Percentiles rank a stretch among this genome's conserved stretches.
These are phyloP conservation scores for Zaprionus tsacasi DNA, from an alignment of 1,140 invertebrate genomes.

Conservation along the genomic window DNA sequence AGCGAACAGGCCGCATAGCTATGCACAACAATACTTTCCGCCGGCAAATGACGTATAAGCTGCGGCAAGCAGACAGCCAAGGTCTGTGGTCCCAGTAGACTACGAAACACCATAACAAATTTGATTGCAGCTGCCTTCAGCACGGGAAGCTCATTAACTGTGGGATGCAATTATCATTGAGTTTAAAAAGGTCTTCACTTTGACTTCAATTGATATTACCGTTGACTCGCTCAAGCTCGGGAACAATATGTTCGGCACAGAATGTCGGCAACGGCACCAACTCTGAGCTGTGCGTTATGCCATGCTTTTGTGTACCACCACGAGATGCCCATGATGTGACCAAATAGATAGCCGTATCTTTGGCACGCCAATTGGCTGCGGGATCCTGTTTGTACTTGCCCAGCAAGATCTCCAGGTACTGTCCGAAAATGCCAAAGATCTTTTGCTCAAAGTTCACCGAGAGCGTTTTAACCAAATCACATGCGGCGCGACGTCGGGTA, in stretches of 20 bases:
- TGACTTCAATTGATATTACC: slow-evolving; percentile 59
- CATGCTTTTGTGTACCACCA: slow-evolving; percentile 95
- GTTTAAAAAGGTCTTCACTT: not conserved
- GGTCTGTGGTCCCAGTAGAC: slow-evolving; percentile 92
- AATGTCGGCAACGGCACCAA: slow-evolving; percentile 96
- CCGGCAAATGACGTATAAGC: slow-evolving; percentile 89
- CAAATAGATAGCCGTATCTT: slow-evolving; percentile 98
- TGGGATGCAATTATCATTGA: slow-evolving; percentile 78
- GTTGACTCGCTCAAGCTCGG: slow-evolving; percentile 91
- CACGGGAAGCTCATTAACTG: slow-evolving; percentile 93
- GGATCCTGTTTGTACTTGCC: slow-evolving; percentile 91
- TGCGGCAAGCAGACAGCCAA: slow-evolving; percentile 90
- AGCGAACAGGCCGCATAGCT: slow-evolving; percentile 96
- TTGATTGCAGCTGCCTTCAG: slow-evolving; percentile 98
- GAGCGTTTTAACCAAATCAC: slow-evolving; percentile 96
- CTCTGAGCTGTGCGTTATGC: slow-evolving; percentile 95
- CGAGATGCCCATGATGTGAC: slow-evolving; percentile 97
- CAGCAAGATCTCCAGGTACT: slow-evolving; percentile 94
- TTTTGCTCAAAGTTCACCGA: slow-evolving; percentile 95
- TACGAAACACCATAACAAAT: slow-evolving; percentile 97
- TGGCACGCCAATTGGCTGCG: slow-evolving; percentile 93
- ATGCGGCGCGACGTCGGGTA: slow-evolving; percentile 96
- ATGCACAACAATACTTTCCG: slow-evolving; percentile 94
- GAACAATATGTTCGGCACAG: slow-evolving; percentile 92
- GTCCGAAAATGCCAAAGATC: slow-evolving; percentile 96